Evolutionary conservation across 2,888 invertebrate species (phyloP).

Genomic region (Osmoderma eremita): DNA sequence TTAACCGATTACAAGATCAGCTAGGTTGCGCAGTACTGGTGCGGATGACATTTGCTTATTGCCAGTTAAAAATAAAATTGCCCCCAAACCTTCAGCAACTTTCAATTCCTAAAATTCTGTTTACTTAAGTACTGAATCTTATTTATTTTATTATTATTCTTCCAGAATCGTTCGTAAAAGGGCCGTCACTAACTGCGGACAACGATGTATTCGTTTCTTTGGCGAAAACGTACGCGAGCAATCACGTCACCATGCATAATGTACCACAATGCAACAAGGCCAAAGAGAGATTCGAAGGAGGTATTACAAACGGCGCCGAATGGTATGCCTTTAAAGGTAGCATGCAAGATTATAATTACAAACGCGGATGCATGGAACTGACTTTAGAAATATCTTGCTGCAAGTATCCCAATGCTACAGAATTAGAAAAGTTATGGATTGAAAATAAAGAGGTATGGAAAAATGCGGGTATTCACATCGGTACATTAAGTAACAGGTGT

Average conservation of each 20-base stretch:
- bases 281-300: constrained; percentile 63
- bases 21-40: too few relatives aligned
- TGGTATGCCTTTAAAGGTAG: constrained; percentile 70
- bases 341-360: constrained; percentile 78
- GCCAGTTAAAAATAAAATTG: neutral
- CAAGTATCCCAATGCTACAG: constrained; percentile 68
- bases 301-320: constrained; percentile 75
- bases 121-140: neutral
- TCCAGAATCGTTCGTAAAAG: constrained; percentile 47
- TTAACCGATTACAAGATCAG: too few relatives aligned
- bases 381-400: constrained; percentile 76
- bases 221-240: constrained; percentile 46
- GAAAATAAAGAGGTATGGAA: constrained; percentile 67
- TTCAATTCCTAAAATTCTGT: neutral
- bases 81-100: neutral
- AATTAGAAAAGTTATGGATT: constrained; percentile 68
- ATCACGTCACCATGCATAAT: constrained; percentile 69
- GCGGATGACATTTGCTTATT: too few relatives aligned
- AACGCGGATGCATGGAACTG: constrained; percentile 73
- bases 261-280: constrained; percentile 63
- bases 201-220: constrained; percentile 69
- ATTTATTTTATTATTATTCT: too few relatives aligned
- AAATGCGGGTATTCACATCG: neutral
- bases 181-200: constrained; percentile 69
- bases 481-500: too few relatives aligned